These are phyloP conservation scores for Tetanocera ferruginea DNA, from an alignment of 2,888 invertebrate species.

Conservation along the genomic window DNA sequence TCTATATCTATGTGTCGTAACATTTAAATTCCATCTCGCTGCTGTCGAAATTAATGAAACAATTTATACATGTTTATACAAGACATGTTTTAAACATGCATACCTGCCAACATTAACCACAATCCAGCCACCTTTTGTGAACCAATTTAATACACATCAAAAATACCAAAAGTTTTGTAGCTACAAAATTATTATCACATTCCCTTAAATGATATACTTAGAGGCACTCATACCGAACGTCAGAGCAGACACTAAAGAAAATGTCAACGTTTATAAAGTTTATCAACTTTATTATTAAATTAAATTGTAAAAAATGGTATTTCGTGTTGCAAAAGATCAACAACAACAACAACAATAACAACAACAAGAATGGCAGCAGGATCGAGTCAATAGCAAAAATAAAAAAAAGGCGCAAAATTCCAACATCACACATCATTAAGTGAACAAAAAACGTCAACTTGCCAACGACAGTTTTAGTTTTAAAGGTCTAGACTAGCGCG, in stretches of 20 bases:
- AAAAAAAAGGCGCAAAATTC: constrained; percentile 50
- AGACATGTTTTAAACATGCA: too few relatives aligned
- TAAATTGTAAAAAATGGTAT: constrained; percentile 20
- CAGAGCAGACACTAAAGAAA: background rate
- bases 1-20: too few relatives aligned
- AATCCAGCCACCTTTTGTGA: too few relatives aligned
- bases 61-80: too few relatives aligned
- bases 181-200: constrained; percentile 29
- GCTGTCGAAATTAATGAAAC: too few relatives aligned
- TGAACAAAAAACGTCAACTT: constrained; percentile 43
- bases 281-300: constrained; percentile 26
- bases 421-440: constrained; percentile 55
- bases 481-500: background rate
- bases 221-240: constrained; percentile 7
- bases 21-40: too few relatives aligned
- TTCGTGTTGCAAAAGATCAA: constrained; percentile 4
- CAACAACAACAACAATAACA: background rate
- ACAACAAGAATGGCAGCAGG: background rate
- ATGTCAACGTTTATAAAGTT: background rate
- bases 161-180: constrained; percentile 19
- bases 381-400: too few relatives aligned
- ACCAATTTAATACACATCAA: background rate
- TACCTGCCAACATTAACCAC: too few relatives aligned
- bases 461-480: background rate
- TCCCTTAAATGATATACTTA: constrained; percentile 48